Base-by-base conservation (phyloP, 2,797 vertebrate genomes). In the Saxicola maurus region DNA sequence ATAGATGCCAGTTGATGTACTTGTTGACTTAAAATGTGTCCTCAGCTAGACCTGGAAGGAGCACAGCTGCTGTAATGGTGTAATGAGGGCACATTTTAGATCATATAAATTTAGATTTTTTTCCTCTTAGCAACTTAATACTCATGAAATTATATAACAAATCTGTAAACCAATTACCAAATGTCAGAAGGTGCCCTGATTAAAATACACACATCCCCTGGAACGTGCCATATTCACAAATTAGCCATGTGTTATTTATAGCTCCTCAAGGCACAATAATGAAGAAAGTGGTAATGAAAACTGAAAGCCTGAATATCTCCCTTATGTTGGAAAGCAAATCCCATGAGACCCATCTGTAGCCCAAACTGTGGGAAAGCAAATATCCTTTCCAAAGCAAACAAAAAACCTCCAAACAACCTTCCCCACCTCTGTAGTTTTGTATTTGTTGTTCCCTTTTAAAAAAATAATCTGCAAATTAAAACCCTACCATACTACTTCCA, bases 191-290 rank as follows among this genome's bases (percentile, higher is more conserved):
- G 91, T 89, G 69, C 82, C 86, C 86, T 95, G 89, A 94, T 93
- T 95, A 96, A 96, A 95, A 96, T 88, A 71, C 87, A 94, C 55
- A 84, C 75, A 71, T 89, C 85, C 89, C 74, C 53, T 79, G 68
- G 65, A 84, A 96, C 5, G 33, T 92, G 87, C 64, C 45, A 49
- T 80, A 93, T 66, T 95, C 93, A 94, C 91, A 95, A 86, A 96
- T 95, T 95, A 92, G 91, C 89, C 87, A 91, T 89, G 88, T 92
- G 95, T 95, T 96, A 96, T 95, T 96, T 95, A 96, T 93, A 95
- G 93, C 31, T 93, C 79, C 93, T 96, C 53, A 5, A 86, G 85
- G 87, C 92, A 94, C 82, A 93, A 88, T 87, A 94, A 62, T 66
- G 74, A 90, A 94, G 66, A 72, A 93, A 94, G 67, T 38, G 61